phyloP scores from a whole-genome alignment of 2,797 vertebrate genomes.

The Buphagus erythrorhynchus region DNA sequence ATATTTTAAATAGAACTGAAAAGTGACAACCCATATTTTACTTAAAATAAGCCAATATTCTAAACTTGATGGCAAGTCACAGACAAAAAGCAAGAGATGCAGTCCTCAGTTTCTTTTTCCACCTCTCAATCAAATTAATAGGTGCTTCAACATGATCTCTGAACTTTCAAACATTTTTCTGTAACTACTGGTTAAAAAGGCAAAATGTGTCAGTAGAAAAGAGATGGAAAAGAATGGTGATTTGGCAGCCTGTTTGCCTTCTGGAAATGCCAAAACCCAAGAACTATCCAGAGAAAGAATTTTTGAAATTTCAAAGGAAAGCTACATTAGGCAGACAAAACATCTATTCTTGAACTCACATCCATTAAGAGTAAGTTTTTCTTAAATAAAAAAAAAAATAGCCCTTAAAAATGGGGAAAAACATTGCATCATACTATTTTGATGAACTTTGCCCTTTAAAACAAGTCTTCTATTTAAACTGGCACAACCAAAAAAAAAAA shows the following conservation, averaged over 20 bases:
- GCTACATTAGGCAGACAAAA: not conserved
- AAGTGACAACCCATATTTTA: constrained; percentile 17
- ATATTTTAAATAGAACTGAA: constrained; percentile 21
- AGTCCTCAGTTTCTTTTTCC: not conserved
- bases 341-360: not conserved
- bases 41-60: not conserved
- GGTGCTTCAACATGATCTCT: constrained; percentile 42
- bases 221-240: not conserved
- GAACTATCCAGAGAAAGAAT: not conserved
- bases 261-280: not conserved
- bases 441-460: not conserved
- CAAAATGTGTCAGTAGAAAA: not conserved
- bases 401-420: not conserved
- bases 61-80: constrained; percentile 39
- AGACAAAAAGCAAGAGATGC: constrained; percentile 7
- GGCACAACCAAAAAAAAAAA: not conserved
- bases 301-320: constrained; percentile 1
- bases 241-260: not conserved
- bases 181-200: not conserved
- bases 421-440: not conserved
- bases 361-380: not conserved
- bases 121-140: constrained; percentile 49
- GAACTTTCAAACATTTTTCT: constrained; percentile 39
- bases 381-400: not conserved
- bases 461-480: not conserved